These are phyloP conservation scores for Nasonia longicornis DNA, from an alignment of 1,140 invertebrate species.

Conservation along the genomic window DNA sequence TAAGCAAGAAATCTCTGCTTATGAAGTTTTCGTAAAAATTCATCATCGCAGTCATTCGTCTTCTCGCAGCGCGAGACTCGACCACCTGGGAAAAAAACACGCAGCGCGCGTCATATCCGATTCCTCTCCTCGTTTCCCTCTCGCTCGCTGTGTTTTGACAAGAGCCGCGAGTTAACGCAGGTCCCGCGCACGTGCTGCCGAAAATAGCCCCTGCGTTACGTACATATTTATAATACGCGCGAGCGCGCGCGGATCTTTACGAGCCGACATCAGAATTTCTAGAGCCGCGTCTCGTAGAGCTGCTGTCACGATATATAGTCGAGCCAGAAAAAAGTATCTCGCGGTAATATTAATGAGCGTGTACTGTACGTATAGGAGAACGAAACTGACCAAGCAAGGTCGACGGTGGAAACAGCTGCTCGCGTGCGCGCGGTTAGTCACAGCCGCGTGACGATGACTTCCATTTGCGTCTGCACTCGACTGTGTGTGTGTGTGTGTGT, in stretches of 20 bases:
- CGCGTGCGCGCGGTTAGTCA: neutral
- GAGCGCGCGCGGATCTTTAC: no score
- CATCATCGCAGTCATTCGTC: no score
- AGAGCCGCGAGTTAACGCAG: neutral
- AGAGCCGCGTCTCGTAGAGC: neutral
- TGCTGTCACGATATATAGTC: no score
- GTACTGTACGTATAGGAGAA: neutral
- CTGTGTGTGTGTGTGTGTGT: neutral
- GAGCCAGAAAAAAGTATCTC: neutral
- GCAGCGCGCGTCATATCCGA: no score
- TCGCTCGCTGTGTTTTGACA: neutral
- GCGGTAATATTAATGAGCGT: neutral
- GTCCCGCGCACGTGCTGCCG: neutral
- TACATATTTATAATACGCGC: neutral
- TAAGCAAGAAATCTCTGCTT: no score
- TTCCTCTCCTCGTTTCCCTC: neutral
- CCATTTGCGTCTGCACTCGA: neutral
- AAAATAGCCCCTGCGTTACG: neutral
- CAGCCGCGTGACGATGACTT: conserved; percentile 2
- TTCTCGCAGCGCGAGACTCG: no score
- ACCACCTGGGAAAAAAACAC: no score
- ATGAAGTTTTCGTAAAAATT: no score
- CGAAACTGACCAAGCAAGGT: neutral
- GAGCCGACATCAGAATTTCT: no score
- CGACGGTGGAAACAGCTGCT: neutral